Evolutionary conservation across 2,113 vertebrate genomes (phyloP), one percentile per base, ranked within the genome.

Genomic region (Dunckerocampus dactyliophorus): DNA sequence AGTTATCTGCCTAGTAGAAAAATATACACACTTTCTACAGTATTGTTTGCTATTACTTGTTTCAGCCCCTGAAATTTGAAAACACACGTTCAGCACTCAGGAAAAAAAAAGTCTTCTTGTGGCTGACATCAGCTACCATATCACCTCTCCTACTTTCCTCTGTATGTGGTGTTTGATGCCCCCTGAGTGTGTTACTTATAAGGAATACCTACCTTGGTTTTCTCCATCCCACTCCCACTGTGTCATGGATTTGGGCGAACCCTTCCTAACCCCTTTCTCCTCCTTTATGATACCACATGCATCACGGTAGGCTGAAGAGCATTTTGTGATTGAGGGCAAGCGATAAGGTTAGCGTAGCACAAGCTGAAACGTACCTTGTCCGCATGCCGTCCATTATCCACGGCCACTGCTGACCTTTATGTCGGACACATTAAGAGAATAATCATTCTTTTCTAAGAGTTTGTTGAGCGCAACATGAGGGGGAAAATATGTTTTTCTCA

Each of bases 161-260:
- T 37, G 73, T 55, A 0, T 55, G 3, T 39, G 14, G 8, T 39
- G 14, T 60, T 53, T 62, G 37, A 80, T 46, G 67, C 77, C 76
- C 89, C 74, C 84, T 69, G 68, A 61, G 50, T 67, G 48, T 77
- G 59, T 69, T 48, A 73, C 47, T 74, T 78, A 75, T 69, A 48
- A 65, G 72, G 58, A 70, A 63, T 62, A 56, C 61, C 65, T 77
- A 75, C 63, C 59, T 68, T 61, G 62, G 59, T 67, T 71, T 74
- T 50, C 54, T 76, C 69, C 62, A 72, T 70, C 62, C 54, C 57
- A 56, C 64, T 66, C 74, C 68, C 59, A 59, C 71, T 62, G 71
- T 55, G 60, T 60, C 62, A 57, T n/a, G 62, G 55, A 49, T 74
- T 42, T 5, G 31, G 65, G 28, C 71, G 72, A 84, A 81, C 76